Conservation (phyloP, 2,888 invertebrate species). For the Brachyptera putata region DNA sequence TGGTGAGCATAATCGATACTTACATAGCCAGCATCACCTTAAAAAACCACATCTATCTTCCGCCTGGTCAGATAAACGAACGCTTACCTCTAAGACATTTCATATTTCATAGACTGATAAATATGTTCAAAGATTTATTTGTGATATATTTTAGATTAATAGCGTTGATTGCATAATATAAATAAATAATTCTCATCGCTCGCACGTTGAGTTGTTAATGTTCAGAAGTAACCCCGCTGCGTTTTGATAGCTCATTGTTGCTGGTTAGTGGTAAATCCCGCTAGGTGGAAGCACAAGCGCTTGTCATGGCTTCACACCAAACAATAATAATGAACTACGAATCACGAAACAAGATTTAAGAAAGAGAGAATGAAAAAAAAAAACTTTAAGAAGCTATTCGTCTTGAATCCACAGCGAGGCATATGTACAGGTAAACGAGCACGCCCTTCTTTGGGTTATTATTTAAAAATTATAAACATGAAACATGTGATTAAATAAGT, state of each 20-base stretch:
- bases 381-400: not conserved
- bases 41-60: too few relatives aligned
- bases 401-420: not conserved
- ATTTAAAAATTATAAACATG: not conserved
- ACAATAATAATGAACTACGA: not conserved
- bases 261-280: constrained; percentile 14
- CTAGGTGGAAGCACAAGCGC: constrained; percentile 21
- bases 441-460: not conserved
- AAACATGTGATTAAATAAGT: not conserved
- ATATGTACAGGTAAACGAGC: not conserved
- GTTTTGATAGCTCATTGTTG: constrained; percentile 27
- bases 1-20: too few relatives aligned
- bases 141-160: constrained; percentile 12
- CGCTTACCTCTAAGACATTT: too few relatives aligned
- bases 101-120: too few relatives aligned
- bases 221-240: constrained; percentile 9
- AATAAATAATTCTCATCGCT: constrained; percentile 7
- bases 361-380: not conserved
- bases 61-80: too few relatives aligned
- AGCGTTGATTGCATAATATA: constrained; percentile 12
- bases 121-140: constrained; percentile 5
- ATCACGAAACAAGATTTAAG: not conserved
- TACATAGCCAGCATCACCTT: too few relatives aligned
- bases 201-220: constrained; percentile 2
- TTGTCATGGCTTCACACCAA: constrained; percentile 20